phyloP scores from a whole-genome alignment of 2,113 vertebrate species.

The Brachionichthys hirsutus region DNA sequence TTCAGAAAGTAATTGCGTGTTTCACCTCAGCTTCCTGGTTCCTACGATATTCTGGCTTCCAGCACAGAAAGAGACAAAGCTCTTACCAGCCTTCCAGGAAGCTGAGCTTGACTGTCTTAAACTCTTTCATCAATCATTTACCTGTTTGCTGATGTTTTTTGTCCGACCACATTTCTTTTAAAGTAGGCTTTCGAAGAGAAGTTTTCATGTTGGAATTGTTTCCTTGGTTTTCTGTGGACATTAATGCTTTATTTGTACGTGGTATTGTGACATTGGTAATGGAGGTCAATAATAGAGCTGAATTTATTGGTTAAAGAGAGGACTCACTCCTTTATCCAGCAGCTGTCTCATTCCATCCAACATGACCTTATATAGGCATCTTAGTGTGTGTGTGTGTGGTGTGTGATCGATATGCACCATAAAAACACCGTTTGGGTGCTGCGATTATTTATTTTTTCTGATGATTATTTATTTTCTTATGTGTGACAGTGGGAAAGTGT shows the following conservation, averaged over 20 bases:
- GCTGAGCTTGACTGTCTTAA: too few relatives aligned
- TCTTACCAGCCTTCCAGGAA: background rate
- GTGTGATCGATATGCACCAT: background rate
- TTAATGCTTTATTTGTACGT: background rate
- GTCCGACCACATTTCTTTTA: background rate
- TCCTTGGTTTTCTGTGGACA: background rate
- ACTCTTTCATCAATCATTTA: conserved; percentile 2
- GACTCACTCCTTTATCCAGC: conserved; percentile 2
- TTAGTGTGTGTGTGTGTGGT: background rate
- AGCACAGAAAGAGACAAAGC: background rate
- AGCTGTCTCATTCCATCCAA: background rate
- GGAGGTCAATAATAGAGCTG: background rate
- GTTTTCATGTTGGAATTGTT: background rate
- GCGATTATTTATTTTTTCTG: background rate
- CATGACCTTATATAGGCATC: conserved; percentile 38
- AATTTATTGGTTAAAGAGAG: background rate
- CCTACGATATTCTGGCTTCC: background rate
- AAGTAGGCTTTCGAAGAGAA: too few relatives aligned
- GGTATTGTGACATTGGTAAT: background rate
- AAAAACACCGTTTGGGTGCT: background rate
- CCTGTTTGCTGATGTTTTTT: background rate
- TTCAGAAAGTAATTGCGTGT: background rate
- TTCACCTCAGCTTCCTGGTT: background rate
- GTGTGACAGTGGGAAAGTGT: conserved; percentile 42
- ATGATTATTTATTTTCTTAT: background rate